Base-by-base conservation (phyloP, 2,888 invertebrate species). In the Lasioglossum pauxillum region DNA sequence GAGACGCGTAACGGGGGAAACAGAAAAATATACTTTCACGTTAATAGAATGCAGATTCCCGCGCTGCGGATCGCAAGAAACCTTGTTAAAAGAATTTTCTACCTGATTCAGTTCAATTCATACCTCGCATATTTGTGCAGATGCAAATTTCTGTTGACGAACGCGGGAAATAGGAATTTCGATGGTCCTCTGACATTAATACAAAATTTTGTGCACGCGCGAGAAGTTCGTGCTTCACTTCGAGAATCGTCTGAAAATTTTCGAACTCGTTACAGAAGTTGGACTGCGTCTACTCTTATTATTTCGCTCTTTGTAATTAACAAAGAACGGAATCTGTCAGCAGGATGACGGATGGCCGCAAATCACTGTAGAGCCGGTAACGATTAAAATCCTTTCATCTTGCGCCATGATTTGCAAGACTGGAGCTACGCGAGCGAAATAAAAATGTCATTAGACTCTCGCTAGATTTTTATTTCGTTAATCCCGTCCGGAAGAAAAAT, bases 331-430 rank as follows among this genome's bases (percentile, higher is more conserved):
- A 35, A 35, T 35, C 67, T 67, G 35, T 35, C 67, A 31, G 19
- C 35, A 19, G 8, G 31, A 35, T 67, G 67, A 67, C 19, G 35
- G 35, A 67, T 67, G 7, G 35, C 35, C 19, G 35, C 2, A 35
- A 67, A 35, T 67, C 67, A 35, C 67, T 16, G 19, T 67, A 35
- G 67, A 19, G 16, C 35, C 35, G 0, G 35, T 35, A n/a, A 71
- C 10, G 23, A 71, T 71, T 71, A 41, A 67, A 67, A 35, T 67
- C 35, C 69, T 71, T 71, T 71, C 41, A 38, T 71, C n/a, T 41
- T 38, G 12, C 38, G 23, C 10, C 38, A 35, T 38, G 69, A 38
- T 23, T 38, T n/a, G 41, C 38, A 12, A 44, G n/a, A 72, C 44
- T 7, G 14, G 44, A 16, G 67, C 2, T 67, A 10, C 27, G 44